Percentiles rank a stretch among this genome's conserved stretches.
These are phyloP conservation scores for Lepus americanus DNA, from an alignment of 2,113 vertebrate genomes.

Conservation along the genomic window DNA sequence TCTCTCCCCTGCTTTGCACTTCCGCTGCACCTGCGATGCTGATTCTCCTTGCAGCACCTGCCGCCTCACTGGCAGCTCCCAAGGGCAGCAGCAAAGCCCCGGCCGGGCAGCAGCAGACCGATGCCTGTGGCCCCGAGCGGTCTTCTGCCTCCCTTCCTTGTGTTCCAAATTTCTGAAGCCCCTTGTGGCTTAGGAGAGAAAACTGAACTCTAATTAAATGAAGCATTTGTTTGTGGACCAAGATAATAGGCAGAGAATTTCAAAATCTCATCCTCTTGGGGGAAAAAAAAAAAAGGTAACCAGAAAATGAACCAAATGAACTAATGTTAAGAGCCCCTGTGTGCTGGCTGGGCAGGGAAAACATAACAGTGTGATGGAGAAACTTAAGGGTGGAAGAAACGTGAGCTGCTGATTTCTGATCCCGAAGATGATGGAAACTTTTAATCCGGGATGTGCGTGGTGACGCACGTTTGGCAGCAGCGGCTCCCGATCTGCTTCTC, in stretches of 20 bases:
- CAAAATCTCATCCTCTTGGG: neutral
- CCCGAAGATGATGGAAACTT: neutral
- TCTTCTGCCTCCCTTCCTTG: neutral
- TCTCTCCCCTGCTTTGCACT: neutral
- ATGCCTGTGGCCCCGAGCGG: neutral
- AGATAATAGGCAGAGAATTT: neutral
- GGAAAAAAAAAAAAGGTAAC: neutral
- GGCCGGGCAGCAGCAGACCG: fast-evolving
- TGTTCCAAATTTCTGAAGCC: neutral
- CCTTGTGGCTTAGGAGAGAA: conserved; percentile 25
- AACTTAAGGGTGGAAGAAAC: neutral
- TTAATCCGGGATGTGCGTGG: neutral
- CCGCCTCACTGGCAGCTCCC: neutral
- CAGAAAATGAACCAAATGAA: neutral
- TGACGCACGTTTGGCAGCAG: neutral
- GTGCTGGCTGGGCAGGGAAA: neutral
- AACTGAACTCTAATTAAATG: neutral
- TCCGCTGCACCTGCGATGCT: neutral
- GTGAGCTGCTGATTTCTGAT: neutral
- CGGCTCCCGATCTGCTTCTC: neutral
- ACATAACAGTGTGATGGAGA: neutral
- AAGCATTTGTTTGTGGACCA: neutral
- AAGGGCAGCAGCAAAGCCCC: neutral
- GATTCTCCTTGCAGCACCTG: neutral
- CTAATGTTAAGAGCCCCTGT: neutral